Conservation (phyloP, 2,797 vertebrate genomes). For the Labeo calbasu region DNA sequence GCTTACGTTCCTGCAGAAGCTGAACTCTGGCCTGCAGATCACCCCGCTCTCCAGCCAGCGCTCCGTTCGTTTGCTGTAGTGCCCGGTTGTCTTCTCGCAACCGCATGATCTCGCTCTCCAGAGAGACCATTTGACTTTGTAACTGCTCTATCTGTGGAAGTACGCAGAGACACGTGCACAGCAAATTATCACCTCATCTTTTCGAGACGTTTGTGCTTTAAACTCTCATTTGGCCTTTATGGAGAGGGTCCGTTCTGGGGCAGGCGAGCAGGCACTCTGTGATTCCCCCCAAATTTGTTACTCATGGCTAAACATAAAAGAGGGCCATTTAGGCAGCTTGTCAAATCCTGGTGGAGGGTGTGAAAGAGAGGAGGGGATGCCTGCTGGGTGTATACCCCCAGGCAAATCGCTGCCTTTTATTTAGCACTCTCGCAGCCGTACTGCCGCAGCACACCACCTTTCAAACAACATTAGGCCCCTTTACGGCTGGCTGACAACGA, state of each 20-base stretch:
- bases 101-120: conserved; percentile 76
- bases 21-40: conserved; percentile 71
- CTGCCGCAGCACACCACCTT: conserved; percentile 75
- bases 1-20: conserved; percentile 69
- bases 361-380: conserved; percentile 79
- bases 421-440: conserved; percentile 75
- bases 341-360: conserved; percentile 77
- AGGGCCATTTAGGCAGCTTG: conserved; percentile 74
- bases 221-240: conserved; percentile 25
- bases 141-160: conserved; percentile 73
- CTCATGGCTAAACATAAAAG: conserved; percentile 72
- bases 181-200: conserved; percentile 28
- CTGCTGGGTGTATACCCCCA: conserved; percentile 80
- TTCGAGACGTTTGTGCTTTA: conserved; percentile 15
- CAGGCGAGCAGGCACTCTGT: conserved; percentile 6
- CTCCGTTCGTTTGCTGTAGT: conserved; percentile 79
- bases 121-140: conserved; percentile 76
- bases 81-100: conserved; percentile 76
- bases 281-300: conserved; percentile 60
- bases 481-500: conserved; percentile 74
- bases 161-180: background rate
- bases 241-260: background rate
- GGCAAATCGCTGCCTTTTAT: conserved; percentile 75
- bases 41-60: conserved; percentile 76
- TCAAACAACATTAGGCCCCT: conserved; percentile 85